Conservation (phyloP, 2,888 invertebrate species). For the Miltochrista miniata region DNA sequence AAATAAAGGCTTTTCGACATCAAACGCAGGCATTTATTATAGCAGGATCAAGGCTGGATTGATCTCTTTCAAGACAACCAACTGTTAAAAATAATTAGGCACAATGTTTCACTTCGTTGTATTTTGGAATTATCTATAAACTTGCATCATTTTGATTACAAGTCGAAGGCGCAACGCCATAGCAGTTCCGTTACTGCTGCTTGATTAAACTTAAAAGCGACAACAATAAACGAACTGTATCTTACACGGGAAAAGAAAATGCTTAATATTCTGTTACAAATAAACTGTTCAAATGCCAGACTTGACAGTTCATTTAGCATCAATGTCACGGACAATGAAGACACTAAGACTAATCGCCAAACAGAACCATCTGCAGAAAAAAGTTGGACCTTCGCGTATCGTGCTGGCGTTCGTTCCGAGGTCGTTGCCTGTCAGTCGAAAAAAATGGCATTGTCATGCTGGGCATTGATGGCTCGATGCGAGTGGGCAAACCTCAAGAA, state of each 20-base stretch:
- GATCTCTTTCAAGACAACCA: too few relatives aligned
- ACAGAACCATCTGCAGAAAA: constrained; percentile 50
- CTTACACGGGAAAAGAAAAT: constrained; percentile 28
- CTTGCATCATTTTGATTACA: neutral
- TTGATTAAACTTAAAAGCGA: neutral
- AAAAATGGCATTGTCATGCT: constrained; percentile 58
- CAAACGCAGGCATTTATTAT: too few relatives aligned
- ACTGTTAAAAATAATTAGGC: too few relatives aligned
- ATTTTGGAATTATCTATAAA: too few relatives aligned
- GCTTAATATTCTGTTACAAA: constrained; percentile 28
- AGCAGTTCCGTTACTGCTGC: neutral
- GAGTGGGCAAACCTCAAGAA: constrained; percentile 54
- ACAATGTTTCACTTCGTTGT: too few relatives aligned
- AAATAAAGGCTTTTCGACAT: too few relatives aligned
- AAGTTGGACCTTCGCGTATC: constrained; percentile 49
- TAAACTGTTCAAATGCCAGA: constrained; percentile 56
- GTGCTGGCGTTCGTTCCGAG: constrained; percentile 50
- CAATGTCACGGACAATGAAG: constrained; percentile 65
- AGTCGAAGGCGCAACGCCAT: neutral
- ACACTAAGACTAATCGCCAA: constrained; percentile 46
- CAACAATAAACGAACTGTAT: constrained; percentile 16
- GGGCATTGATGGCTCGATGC: constrained; percentile 64
- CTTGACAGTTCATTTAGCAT: constrained; percentile 70
- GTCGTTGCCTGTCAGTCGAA: constrained; percentile 65
- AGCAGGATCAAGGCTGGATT: too few relatives aligned